Base-by-base conservation (phyloP, 2,888 invertebrate species). In the Thymelicus sylvestris region DNA sequence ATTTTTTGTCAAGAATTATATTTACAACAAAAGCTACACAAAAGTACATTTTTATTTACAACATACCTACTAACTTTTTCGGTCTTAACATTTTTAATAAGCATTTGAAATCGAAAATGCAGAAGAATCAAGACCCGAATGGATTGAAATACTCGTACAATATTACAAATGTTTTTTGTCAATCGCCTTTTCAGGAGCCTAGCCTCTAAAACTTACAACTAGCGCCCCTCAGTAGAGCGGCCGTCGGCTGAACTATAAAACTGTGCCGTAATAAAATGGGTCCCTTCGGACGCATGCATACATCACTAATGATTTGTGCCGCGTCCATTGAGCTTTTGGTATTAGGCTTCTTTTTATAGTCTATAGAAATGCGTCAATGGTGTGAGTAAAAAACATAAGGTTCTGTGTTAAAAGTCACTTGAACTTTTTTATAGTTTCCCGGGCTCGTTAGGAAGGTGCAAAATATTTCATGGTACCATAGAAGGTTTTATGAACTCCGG, bases 221-320 rank as follows among this genome's bases (percentile, higher is more conserved):
- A 87, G 85, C 81, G 87, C 83, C 83, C 80, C 85, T 61, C 64
- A 65, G 64, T 52, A 64, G 81, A 79, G 81, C 81, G 85, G 84
- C 85, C 85, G 86, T 89, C 84, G 84, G 80, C 81, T 83, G 84
- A 85, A 87, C 91, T 89, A 91, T 92, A 92, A 91, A 91, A 88
- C 83, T 77, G 81, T 80, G 76, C 84, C 86, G 85, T 85, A 87
- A 87, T 89, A 90, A 90, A 90, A 89, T 84, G 81, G 80, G 80
- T 78, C 87, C 88, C 85, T 86, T 86, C 80, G 82, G 80, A 72
- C 83, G 86, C 83, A 83, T 87, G 89, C 90, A 91, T 91, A 89
- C 91, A 91, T 91, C 87, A 86, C 90, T 91, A 91, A 91, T 90
- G 88, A 91, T 75, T 75, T 74, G 75, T 74, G 71, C 70, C 59